Conservation (phyloP, 2,113 vertebrate genomes). For the Bubo scandiacus region DNA sequence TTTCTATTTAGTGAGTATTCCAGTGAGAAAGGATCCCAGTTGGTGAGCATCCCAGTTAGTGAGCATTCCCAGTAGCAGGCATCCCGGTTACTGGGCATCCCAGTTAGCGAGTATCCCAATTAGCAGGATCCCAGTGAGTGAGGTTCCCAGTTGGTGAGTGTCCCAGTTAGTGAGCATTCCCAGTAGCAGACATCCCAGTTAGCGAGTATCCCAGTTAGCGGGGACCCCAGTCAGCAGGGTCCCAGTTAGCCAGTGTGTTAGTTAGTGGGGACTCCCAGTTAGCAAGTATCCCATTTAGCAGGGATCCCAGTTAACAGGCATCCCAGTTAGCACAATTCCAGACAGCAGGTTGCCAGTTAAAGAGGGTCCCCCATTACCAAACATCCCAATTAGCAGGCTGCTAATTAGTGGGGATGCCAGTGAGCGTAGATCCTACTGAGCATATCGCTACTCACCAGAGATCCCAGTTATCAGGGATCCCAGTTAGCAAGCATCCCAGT, state of each 20-base stretch:
- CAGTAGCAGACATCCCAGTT: not conserved
- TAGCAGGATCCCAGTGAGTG: not conserved
- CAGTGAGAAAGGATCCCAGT: rapidly evolving
- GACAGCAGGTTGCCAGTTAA: not conserved
- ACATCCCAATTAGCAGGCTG: not conserved
- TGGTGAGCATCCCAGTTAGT: no score
- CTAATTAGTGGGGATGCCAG: not conserved
- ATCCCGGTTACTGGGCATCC: not conserved
- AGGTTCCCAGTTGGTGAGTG: no score
- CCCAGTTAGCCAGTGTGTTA: no score
- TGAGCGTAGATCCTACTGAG: no score
- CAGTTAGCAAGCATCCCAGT: no score
- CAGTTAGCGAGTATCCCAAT: not conserved
- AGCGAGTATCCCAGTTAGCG: rapidly evolving
- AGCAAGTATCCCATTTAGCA: no score
- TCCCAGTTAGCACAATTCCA: not conserved
- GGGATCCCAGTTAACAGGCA: no score
- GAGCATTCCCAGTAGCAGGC: not conserved
- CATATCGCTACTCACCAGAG: no score
- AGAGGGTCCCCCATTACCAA: rapidly evolving
- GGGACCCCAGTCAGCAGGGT: no score
- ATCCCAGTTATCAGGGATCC: rapidly evolving
- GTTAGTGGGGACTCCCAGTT: no score
- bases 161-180: no score
- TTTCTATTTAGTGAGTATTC: not conserved